A percentile compares a stretch with the other conserved stretches of the same genome.
Conservation (phyloP, 2,888 invertebrate genomes). For the Esperia sulphurella region DNA sequence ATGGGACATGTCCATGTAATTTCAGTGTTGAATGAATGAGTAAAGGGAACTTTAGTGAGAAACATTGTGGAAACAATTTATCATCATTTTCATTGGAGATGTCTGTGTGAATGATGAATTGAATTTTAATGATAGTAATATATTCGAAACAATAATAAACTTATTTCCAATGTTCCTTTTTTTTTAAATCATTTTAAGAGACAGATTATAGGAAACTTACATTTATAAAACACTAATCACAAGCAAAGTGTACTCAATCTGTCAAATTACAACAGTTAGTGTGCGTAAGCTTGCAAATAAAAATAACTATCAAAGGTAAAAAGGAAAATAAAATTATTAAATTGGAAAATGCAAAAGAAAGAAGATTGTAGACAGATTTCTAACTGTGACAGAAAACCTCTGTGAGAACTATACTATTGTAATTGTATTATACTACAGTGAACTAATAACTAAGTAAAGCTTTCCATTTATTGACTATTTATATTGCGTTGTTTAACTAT, state of each 20-base stretch:
- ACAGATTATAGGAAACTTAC: neutral
- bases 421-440: slow-evolving; percentile 3
- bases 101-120: slow-evolving; percentile 2
- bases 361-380: slow-evolving; percentile 22
- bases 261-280: slow-evolving; percentile 33
- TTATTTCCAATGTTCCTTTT: slow-evolving; percentile 1
- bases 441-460: slow-evolving; percentile 28
- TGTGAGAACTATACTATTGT: neutral
- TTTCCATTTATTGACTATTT: slow-evolving; percentile 15
- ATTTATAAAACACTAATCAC: slow-evolving; percentile 25
- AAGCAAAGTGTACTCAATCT: slow-evolving; percentile 36
- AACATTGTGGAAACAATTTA: neutral
- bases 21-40: slow-evolving; percentile 6
- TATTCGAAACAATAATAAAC: slow-evolving; percentile 11
- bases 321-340: slow-evolving; percentile 25
- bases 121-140: neutral
- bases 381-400: neutral
- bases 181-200: slow-evolving; percentile 4
- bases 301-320: slow-evolving; percentile 21
- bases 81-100: neutral
- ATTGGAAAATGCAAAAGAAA: slow-evolving; percentile 22
- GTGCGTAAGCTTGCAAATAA: slow-evolving; percentile 71
- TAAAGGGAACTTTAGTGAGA: neutral
- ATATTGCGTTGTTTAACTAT: slow-evolving; percentile 12
- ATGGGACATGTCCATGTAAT: slow-evolving; percentile 3